Conservation (phyloP, 30 jellyfish, hydroid and myxozoan genomes). For the Chironex yamaguchii region DNA sequence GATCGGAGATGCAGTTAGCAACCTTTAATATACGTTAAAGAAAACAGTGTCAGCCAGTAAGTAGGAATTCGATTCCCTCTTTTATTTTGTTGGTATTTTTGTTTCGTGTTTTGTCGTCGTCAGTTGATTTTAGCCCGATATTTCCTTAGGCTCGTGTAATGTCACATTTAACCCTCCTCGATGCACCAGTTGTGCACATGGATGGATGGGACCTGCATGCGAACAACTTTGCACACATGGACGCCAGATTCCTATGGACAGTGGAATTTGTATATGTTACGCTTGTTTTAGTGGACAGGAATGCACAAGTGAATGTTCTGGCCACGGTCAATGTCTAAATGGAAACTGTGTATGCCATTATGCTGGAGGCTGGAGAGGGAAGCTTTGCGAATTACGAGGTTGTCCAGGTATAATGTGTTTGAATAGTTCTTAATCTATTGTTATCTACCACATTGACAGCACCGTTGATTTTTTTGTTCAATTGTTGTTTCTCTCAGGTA, state of each 20-base stretch:
- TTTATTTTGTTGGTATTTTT: no score
- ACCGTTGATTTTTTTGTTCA: no score
- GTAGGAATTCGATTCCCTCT: no score
- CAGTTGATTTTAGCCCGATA: no score
- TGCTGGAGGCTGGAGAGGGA: conserved; percentile 75
- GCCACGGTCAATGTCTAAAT: conserved; percentile 60
- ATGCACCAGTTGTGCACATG: conserved; percentile 58
- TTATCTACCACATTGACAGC: no score
- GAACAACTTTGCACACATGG: conserved; percentile 60
- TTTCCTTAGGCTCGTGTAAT: conserved; percentile 52
- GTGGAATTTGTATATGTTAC: conserved; percentile 61
- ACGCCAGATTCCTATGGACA: conserved; percentile 69
- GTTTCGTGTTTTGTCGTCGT: no score
- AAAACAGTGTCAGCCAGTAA: no score
- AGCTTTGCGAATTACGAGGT: conserved; percentile 63
- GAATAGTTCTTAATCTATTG: no score
- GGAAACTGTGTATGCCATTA: conserved; percentile 51
- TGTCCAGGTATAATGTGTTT: no score
- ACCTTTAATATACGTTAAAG: no score
- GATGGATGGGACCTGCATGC: conserved; percentile 81
- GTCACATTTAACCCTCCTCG: conserved; percentile 60
- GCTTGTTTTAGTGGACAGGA: conserved; percentile 71
- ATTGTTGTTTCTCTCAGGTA: no score
- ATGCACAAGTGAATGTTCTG: conserved; percentile 68
- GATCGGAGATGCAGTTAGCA: no score